Evolutionary conservation across 30 jellyfish, hydroid and myxozoan species (phyloP).

Genomic region (Hydractinia symbiolongicarpus): DNA sequence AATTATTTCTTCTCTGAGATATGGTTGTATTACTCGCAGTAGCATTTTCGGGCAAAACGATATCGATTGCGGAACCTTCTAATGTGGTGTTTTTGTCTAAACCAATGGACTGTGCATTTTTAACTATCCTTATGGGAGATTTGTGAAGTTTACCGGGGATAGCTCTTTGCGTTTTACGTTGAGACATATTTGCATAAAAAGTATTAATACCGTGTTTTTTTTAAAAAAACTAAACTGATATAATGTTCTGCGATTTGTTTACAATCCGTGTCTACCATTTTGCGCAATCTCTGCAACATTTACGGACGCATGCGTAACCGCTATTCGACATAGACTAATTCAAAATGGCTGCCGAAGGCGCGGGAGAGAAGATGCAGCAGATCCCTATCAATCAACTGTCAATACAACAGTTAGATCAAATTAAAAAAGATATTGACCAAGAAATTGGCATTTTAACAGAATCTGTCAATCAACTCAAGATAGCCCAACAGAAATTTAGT

Average conservation of each 20-base stretch:
- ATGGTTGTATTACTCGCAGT: not conserved
- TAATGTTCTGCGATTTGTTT: too few relatives aligned
- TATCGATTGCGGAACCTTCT: slow-evolving; percentile 19
- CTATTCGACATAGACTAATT: not conserved
- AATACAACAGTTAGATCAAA: slow-evolving; percentile 40
- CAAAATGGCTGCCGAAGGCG: slow-evolving; percentile 39
- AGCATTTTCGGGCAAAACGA: not conserved
- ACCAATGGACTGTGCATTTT: not conserved
- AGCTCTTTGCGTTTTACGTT: too few relatives aligned
- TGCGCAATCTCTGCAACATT: slow-evolving; percentile 5
- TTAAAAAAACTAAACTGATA: too few relatives aligned
- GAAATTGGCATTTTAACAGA: slow-evolving; percentile 73
- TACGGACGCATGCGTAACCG: slow-evolving; percentile 6
- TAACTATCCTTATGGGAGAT: not conserved
- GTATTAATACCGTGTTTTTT: too few relatives aligned
- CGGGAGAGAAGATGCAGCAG: slow-evolving; percentile 33
- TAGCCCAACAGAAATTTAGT: slow-evolving; percentile 79
- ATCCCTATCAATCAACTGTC: slow-evolving; percentile 36
- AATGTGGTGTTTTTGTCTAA: not conserved
- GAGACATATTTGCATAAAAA: too few relatives aligned
- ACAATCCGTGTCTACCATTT: not conserved
- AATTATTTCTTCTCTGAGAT: not conserved
- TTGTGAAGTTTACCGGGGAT: not conserved
- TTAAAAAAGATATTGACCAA: slow-evolving; percentile 46
- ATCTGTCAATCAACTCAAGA: slow-evolving; percentile 66